Conservation (phyloP, 2,113 vertebrate genomes). For the Anarhynchus alexandrinus region DNA sequence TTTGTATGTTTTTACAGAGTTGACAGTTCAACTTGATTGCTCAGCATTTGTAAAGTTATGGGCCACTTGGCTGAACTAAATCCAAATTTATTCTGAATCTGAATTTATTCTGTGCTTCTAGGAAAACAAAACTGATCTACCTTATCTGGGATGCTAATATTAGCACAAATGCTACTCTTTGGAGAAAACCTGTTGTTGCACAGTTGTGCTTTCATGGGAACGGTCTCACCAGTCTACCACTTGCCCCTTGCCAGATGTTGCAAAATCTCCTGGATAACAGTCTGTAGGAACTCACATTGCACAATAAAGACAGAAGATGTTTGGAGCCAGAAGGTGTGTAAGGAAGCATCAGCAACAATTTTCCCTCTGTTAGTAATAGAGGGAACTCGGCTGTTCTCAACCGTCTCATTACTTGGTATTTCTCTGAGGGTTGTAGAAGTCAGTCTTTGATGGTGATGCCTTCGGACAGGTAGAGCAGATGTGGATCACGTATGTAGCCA, state of each 20-base stretch:
- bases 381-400: background rate
- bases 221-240: background rate
- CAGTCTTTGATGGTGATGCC: background rate
- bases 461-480: background rate
- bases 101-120: background rate
- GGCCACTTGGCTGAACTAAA: background rate
- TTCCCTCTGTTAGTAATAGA: background rate
- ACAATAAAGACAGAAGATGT: background rate
- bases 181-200: background rate
- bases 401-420: background rate
- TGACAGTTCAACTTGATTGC: background rate
- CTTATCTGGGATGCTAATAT: background rate
- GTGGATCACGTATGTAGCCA: background rate
- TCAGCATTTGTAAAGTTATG: background rate
- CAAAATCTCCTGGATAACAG: background rate
- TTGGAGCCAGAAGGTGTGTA: background rate
- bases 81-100: background rate
- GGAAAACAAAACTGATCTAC: background rate
- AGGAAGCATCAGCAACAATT: background rate
- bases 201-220: background rate
- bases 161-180: background rate
- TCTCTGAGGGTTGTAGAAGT: background rate
- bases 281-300: background rate
- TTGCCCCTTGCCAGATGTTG: background rate
- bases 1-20: background rate